phyloP scores from a whole-genome alignment of 92 coral and sea anemone species.

The Zoanthus solanderi region DNA sequence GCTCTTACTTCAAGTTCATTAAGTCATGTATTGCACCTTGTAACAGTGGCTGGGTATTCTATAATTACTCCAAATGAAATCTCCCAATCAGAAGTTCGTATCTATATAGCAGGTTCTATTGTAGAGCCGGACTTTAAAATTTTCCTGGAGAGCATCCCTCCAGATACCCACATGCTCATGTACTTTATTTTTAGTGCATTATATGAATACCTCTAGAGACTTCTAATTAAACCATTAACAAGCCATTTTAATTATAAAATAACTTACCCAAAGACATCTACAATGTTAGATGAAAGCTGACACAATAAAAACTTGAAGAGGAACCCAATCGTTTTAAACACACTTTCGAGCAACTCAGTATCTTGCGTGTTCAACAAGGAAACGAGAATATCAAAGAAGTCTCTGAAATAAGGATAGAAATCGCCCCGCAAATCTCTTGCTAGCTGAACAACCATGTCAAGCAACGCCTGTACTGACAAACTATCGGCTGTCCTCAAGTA shows the following conservation, averaged over 20 bases:
- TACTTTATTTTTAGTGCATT: too few relatives aligned
- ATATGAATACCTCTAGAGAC: too few relatives aligned
- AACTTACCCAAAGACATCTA: slow-evolving; percentile 79
- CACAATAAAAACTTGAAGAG: slow-evolving; percentile 93
- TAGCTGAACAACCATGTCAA: slow-evolving; percentile 86
- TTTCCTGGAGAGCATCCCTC: too few relatives aligned
- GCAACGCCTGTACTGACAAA: slow-evolving; percentile 78
- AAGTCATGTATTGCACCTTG: too few relatives aligned
- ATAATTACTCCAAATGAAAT: too few relatives aligned
- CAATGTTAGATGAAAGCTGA: slow-evolving; percentile 85
- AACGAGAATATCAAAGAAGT: slow-evolving; percentile 76
- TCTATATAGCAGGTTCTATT: too few relatives aligned
- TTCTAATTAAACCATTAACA: too few relatives aligned
- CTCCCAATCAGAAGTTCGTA: too few relatives aligned
- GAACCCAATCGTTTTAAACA: slow-evolving; percentile 83
- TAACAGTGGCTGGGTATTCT: too few relatives aligned
- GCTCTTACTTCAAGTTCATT: too few relatives aligned
- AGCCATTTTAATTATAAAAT: background rate
- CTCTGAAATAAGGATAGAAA: slow-evolving; percentile 81
- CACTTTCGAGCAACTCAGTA: slow-evolving; percentile 76
- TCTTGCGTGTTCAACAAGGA: slow-evolving; percentile 77
- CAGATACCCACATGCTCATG: too few relatives aligned
- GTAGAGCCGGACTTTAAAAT: too few relatives aligned
- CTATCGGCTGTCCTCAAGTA: slow-evolving; percentile 68
- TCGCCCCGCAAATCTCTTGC: slow-evolving; percentile 90